Base-by-base conservation (phyloP, 2,113 vertebrate genomes). In the Mobula birostris region DNA sequence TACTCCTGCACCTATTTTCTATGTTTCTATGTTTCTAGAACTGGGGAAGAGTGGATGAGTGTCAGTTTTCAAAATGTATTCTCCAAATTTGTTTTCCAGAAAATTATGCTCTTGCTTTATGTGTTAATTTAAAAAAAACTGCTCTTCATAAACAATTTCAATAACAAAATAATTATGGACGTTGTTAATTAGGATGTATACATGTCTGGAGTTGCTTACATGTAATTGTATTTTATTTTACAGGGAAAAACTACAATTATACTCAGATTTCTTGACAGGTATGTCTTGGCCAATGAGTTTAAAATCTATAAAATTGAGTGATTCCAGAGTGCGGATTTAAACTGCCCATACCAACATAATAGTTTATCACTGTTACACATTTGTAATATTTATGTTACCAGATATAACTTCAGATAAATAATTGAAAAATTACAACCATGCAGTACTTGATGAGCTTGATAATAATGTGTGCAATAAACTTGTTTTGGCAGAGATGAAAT, bases 221-320 rank as follows among this genome's bases (percentile, higher is more conserved):
- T 95, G 94, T 77, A 97, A 97, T 94, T 94, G 48, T 96, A 95
- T 95, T 95, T 82, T 29, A 95, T 96, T 97, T 68, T 96, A 66
- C 94, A 98, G 97, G 99, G 99, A 85, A 99, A 99, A 96, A 99
- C 98, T 74, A 98, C 98, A 29, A 97, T 99, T 96, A 97, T 99
- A 88, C 97, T 98, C 94, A 95, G 98, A 94, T 99, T 98, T 95
- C 97, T 99, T 92, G 98, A 99, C 95, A 98, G 98, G 99, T 99
- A 96, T 94, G 97, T 95, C 85, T 94, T 63, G 17, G 87, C 95
- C 94, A 95, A 92, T 83, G 21, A 58, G 72, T 95, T n/a, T 88
- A 7, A 36, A 21, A 6, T 94, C 24, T 76, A 24, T 17, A n/a
- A 12, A 12, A 94, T 48, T 58, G 61, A 94, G 40, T 91, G n/a